Evolutionary conservation across 2,113 vertebrate species (phyloP).

Genomic region (Microcebus griseorufus): DNA sequence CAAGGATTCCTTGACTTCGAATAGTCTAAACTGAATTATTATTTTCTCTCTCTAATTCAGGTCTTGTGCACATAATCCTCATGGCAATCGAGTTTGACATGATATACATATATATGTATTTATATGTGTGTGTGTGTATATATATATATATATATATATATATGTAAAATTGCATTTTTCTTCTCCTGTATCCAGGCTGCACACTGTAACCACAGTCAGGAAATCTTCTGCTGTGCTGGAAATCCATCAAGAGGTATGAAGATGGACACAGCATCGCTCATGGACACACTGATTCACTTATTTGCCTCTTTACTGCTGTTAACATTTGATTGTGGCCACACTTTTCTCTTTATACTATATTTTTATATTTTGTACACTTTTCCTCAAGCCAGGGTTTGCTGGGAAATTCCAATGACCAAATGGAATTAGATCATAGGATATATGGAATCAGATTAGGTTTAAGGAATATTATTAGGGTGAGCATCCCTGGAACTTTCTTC

Average conservation of each 20-base stretch:
- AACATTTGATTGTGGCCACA: slow-evolving; percentile 47
- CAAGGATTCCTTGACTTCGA: neutral
- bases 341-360: slow-evolving; percentile 68
- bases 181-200: slow-evolving; percentile 75
- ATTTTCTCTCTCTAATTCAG: neutral
- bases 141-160: too few species aligned
- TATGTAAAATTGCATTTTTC: neutral
- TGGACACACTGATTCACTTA: slow-evolving; percentile 45
- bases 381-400: slow-evolving; percentile 29
- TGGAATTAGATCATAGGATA: neutral
- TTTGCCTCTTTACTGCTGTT: slow-evolving; percentile 71
- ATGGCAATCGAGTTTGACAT: neutral
- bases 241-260: slow-evolving; percentile 84
- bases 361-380: slow-evolving; percentile 67
- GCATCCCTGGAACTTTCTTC: neutral
- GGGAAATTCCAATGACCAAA: slow-evolving; percentile 6
- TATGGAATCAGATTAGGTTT: neutral
- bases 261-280: slow-evolving; percentile 19
- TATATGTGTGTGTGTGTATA: accelerated
- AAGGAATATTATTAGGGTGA: neutral
- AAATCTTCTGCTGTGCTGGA: slow-evolving; percentile 76
- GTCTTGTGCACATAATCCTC: neutral
- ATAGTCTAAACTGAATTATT: neutral
- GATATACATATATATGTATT: accelerated
- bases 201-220: slow-evolving; percentile 77